Evolutionary conservation across 2,797 vertebrate species (phyloP).

Genomic region (Anguilla pacifica): DNA sequence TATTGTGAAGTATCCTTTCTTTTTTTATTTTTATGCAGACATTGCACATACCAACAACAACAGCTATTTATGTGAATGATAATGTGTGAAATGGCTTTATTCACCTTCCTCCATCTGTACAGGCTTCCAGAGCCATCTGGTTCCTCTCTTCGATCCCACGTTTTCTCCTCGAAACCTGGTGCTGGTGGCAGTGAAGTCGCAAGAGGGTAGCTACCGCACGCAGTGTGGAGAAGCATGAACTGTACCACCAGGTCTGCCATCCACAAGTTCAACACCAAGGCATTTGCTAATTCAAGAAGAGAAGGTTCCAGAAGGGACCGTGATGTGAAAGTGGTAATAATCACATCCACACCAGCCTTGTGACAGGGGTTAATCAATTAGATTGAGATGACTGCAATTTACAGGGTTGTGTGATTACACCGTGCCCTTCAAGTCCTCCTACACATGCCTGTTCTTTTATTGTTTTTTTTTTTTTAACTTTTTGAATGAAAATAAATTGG

Average conservation of each 20-base stretch:
- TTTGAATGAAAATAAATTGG: not conserved
- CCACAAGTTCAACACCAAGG: not conserved
- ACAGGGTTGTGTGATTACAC: not conserved
- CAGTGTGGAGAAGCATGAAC: not conserved
- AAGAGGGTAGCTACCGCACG: slow-evolving; percentile 8
- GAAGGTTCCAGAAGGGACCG: not conserved
- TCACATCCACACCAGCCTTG: not conserved
- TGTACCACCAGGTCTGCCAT: not conserved
- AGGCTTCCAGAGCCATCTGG: slow-evolving; percentile 82
- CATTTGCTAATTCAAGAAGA: not conserved
- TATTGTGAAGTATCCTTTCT: not conserved
- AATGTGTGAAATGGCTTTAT: not conserved
- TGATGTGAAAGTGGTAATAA: not conserved
- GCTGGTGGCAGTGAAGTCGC: slow-evolving; percentile 79
- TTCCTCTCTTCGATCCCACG: slow-evolving; percentile 85
- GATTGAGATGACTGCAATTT: not conserved
- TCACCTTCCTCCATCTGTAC: slow-evolving; percentile 6
- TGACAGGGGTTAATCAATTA: not conserved
- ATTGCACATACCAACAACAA: not conserved
- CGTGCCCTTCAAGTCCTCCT: not conserved
- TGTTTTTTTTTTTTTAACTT: not conserved
- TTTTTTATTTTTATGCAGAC: not conserved
- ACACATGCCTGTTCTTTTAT: not conserved
- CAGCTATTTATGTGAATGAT: not conserved
- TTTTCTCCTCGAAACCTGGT: slow-evolving; percentile 91